These are phyloP conservation scores for Anseranas semipalmata DNA, from an alignment of 2,113 vertebrate species.

Conservation along the genomic window DNA sequence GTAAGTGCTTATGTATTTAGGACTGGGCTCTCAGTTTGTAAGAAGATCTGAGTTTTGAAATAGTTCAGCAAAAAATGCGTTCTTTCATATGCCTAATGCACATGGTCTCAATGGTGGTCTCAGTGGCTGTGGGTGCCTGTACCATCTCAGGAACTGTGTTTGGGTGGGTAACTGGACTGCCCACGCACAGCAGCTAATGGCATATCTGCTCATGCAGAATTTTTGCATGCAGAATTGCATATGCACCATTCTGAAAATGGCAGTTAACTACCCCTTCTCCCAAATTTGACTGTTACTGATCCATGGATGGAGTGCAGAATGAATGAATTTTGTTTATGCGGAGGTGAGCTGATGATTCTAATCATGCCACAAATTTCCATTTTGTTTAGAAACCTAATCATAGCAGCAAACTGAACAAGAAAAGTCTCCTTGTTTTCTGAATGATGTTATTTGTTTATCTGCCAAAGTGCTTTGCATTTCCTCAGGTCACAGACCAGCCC, in stretches of 20 bases:
- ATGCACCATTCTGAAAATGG: background rate
- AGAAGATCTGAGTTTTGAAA: background rate
- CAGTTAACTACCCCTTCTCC: background rate
- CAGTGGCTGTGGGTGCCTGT: accelerated
- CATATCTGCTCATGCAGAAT: background rate
- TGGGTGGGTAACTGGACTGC: background rate
- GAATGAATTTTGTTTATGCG: constrained; percentile 15
- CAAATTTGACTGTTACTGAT: background rate
- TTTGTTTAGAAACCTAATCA: constrained; percentile 36
- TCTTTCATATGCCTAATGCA: background rate
- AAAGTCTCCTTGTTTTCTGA: constrained; percentile 76
- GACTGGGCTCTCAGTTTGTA: background rate
- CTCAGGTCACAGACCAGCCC: constrained; percentile 66
- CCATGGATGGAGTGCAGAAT: background rate
- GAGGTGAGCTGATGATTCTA: constrained; percentile 34
- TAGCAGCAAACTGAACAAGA: constrained; percentile 54
- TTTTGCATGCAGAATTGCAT: background rate
- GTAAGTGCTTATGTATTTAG: background rate
- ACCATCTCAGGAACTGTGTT: background rate
- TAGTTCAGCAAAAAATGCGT: background rate
- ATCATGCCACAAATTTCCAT: constrained; percentile 10
- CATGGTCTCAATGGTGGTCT: background rate
- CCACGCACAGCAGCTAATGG: background rate
- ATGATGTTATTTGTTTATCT: constrained; percentile 73
- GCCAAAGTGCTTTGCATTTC: constrained; percentile 65